Percentiles rank a stretch among this genome's conserved stretches.
Evolutionary conservation across 2,888 invertebrate genomes (phyloP).

Genomic region (Hydropsyche betteni): DNA sequence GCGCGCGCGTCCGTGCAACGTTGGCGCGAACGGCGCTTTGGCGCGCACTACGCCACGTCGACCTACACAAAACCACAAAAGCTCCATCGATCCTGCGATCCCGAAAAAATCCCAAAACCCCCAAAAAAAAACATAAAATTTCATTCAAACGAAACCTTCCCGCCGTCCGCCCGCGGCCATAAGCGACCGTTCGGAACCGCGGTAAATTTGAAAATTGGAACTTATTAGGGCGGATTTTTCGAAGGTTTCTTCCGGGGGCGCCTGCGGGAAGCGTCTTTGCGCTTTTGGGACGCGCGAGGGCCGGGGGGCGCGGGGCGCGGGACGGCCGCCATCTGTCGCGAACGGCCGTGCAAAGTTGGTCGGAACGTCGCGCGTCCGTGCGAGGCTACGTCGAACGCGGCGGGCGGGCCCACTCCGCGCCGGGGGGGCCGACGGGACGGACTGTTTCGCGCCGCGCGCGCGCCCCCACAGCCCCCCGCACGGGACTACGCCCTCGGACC

Average conservation of each 20-base stretch:
- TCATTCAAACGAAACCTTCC: too few relatives aligned
- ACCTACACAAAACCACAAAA: constrained; percentile 7
- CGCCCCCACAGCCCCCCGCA: constrained; percentile 6
- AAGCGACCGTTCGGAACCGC: not conserved
- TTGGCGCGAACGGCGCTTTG: constrained; percentile 18
- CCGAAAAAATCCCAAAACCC: not conserved
- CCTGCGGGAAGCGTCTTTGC: not conserved
- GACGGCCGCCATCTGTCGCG: constrained; percentile 35
- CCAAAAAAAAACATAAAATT: too few relatives aligned
- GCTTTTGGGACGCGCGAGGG: constrained; percentile 14
- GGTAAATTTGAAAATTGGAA: not conserved
- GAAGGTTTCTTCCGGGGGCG: not conserved
- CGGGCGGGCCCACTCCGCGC: constrained; percentile 35
- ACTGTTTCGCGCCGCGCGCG: constrained; percentile 24
- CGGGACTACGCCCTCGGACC: not conserved
- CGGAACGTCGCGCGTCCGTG: constrained; percentile 35
- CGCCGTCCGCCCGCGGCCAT: constrained; percentile 25
- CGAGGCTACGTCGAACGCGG: constrained; percentile 38
- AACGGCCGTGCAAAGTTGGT: constrained; percentile 35
- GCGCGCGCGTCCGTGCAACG: constrained; percentile 26
- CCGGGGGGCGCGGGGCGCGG: constrained; percentile 16
- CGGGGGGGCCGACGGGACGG: constrained; percentile 39
- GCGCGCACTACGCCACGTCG: constrained; percentile 13
- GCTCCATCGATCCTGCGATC: constrained; percentile 36
- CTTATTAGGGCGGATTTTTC: not conserved